phyloP scores from a whole-genome alignment of 2,113 vertebrate genomes.

The Greenwoodochromis staneri region DNA sequence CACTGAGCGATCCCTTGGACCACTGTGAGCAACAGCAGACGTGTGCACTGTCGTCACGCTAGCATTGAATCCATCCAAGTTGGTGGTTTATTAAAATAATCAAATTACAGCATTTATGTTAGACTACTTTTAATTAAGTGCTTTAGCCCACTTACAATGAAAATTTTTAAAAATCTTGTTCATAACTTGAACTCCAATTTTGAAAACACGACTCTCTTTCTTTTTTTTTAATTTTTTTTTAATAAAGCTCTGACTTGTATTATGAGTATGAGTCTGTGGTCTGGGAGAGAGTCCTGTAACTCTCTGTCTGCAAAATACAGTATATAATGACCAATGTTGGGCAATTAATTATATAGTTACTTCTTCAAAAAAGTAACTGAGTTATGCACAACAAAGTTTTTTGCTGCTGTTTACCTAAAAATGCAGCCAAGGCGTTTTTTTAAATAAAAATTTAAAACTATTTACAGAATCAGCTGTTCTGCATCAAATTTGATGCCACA shows the following conservation, averaged over 20 bases:
- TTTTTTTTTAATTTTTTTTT: fast-evolving
- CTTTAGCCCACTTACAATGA: background rate
- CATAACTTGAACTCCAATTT: background rate
- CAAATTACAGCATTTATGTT: background rate
- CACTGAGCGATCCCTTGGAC: background rate
- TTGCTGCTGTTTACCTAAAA: fast-evolving
- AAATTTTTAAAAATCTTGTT: background rate
- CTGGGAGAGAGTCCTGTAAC: background rate
- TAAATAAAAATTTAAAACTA: background rate
- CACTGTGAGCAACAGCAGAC: background rate
- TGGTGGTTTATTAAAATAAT: background rate
- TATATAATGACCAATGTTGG: background rate
- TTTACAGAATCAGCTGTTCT: background rate
- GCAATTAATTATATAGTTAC: background rate
- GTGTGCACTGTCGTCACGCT: background rate
- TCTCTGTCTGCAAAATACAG: background rate
- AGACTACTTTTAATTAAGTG: background rate
- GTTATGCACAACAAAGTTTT: fast-evolving
- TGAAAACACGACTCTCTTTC: background rate
- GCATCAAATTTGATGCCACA: background rate
- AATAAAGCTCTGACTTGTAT: background rate
- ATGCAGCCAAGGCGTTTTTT: fast-evolving
- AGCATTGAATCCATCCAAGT: background rate
- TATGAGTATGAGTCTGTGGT: background rate
- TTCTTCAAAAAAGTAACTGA: background rate